Base-by-base conservation (phyloP, 2,888 invertebrate species). In the Netelia virgata region DNA sequence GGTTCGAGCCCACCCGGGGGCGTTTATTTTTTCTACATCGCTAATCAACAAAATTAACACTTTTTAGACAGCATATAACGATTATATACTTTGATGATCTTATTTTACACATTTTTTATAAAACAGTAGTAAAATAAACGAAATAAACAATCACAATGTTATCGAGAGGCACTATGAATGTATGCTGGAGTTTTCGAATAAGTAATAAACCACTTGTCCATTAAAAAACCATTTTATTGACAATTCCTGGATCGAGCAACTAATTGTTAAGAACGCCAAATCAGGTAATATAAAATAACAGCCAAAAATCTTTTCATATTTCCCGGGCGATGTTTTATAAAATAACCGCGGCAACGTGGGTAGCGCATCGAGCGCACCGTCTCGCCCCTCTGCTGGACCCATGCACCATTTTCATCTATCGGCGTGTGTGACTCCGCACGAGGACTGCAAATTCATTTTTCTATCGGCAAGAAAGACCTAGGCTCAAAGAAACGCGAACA, bases 1-100 rank as follows among this genome's bases (percentile, higher is more conserved):
- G 97, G 98, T 98, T 98, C 98, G 96, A 98, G 97, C 96, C 97
- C 97, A 97, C 97, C 97, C 97, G 97, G 97, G 97, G 97, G 97
- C 97, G 97, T 76, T 76, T 90, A 28, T 93, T 94, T 95, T 83
- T 59, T 53, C 16, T 6, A 36, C 5, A 6, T 36, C 36, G 23
- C 23, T 23, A 23, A 43, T 43, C 43, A 3, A n/a, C n/a, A n/a
- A n/a, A n/a, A n/a, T n/a, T n/a, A n/a, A n/a, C n/a, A n/a, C n/a
- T n/a, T n/a, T n/a, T n/a, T n/a, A 11, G 47, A 2, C 1, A 47
- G 14, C 14, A 14, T 3, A 11, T 47, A 14, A 36, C 8, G 6
- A 36, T 6, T 0, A 5, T 10, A 47, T 47, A 47, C 3, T 14
- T 47, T 10, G 3, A 14, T 47, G 47, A 1, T 14, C 14, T 47